A percentile compares a stretch with the other conserved stretches of the same genome.
phyloP scores from a whole-genome alignment of 2,797 vertebrate species.

The Eulemur rubriventer region DNA sequence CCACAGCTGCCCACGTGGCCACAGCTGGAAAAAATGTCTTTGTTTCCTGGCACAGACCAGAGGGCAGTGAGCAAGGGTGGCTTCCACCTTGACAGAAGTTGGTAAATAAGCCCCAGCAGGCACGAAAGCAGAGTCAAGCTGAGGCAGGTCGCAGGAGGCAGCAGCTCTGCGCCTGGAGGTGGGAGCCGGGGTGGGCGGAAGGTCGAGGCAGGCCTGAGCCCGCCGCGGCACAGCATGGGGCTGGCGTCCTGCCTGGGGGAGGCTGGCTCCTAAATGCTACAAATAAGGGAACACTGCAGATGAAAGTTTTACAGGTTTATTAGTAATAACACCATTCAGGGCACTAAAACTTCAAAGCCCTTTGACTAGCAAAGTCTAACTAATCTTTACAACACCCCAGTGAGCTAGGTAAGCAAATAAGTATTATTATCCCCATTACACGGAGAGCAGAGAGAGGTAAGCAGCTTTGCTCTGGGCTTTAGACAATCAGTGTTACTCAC shows the following conservation, averaged over 20 bases:
- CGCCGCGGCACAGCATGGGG: background rate
- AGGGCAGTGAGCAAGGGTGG: background rate
- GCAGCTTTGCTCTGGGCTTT: background rate
- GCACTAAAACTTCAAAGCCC: constrained; percentile 53
- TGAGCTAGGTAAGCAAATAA: background rate
- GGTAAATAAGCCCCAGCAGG: background rate
- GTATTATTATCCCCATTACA: background rate
- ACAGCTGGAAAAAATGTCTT: background rate
- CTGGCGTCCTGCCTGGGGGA: background rate
- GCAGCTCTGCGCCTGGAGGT: background rate
- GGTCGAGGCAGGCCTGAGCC: constrained; percentile 42
- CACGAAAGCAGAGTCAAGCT: constrained; percentile 31
- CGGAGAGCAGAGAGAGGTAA: background rate
- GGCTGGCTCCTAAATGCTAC: constrained; percentile 23
- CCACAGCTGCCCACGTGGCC: background rate
- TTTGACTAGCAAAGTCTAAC: background rate
- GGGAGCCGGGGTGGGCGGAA: background rate
- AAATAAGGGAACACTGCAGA: constrained; percentile 35
- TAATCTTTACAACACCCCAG: background rate
- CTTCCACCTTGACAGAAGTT: background rate
- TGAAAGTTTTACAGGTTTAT: constrained; percentile 19
- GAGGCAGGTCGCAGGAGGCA: constrained; percentile 54
- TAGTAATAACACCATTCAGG: background rate
- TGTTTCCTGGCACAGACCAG: background rate
- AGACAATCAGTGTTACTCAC: background rate